Conservation (phyloP, 2,113 vertebrate genomes). For the Rhineura floridana region DNA sequence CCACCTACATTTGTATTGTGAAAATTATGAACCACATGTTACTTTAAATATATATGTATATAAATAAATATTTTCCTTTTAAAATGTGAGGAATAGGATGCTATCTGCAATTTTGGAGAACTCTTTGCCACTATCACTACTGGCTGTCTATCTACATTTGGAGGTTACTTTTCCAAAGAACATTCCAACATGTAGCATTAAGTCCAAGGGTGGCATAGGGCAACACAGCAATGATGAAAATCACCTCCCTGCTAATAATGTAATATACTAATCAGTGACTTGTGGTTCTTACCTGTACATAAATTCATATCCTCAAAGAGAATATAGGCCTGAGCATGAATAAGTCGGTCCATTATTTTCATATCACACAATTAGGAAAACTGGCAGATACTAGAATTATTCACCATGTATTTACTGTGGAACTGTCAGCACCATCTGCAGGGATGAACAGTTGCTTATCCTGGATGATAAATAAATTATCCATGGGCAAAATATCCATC, state of each 20-base stretch:
- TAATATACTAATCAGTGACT: background rate
- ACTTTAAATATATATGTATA: no score
- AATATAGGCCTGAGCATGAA: background rate
- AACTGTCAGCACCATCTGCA: background rate
- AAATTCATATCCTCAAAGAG: background rate
- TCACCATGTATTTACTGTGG: background rate
- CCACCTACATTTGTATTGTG: no score
- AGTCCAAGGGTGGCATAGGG: no score
- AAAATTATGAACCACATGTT: no score
- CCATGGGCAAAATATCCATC: background rate
- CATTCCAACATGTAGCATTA: background rate
- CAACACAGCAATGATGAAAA: no score
- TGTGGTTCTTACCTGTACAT: background rate
- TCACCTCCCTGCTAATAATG: background rate
- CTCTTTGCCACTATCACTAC: background rate
- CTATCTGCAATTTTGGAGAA: background rate
- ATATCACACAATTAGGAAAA: background rate
- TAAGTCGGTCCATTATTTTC: background rate
- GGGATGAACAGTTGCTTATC: background rate
- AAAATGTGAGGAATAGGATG: no score
- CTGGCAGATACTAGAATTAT: background rate
- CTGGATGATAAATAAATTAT: background rate
- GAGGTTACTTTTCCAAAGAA: background rate
- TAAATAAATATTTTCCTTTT: no score
- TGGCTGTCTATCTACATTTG: background rate